These are phyloP conservation scores for Teinopalpus imperialis DNA, from an alignment of 2,888 invertebrate species.

Conservation along the genomic window DNA sequence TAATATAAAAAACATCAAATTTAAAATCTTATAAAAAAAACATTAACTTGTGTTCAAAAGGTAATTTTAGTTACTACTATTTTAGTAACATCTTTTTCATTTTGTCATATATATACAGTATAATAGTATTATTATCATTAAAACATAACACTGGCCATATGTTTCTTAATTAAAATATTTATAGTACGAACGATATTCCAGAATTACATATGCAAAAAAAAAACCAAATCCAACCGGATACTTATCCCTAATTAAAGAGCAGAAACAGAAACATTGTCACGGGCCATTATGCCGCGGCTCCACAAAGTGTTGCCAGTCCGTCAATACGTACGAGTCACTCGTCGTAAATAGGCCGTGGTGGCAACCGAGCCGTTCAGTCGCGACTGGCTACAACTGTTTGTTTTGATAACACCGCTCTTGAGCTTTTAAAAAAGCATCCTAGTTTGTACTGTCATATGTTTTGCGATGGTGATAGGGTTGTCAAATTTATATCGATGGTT, in stretches of 20 bases:
- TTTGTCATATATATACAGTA: no score
- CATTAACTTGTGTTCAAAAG: no score
- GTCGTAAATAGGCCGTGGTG: conserved; percentile 56
- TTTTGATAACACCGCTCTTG: conserved; percentile 53
- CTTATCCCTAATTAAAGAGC: conserved; percentile 74
- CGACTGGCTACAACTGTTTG: conserved; percentile 47
- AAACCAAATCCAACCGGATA: conserved; percentile 44
- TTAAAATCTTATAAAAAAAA: no score
- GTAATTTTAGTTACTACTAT: no score
- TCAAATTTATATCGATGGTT: no score
- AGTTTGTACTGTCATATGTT: conserved; percentile 15
- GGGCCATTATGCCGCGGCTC: conserved; percentile 57
- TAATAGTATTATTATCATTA: no score
- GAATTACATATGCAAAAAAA: conserved; percentile 20
- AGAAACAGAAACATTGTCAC: conserved; percentile 61
- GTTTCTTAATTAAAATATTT: no score
- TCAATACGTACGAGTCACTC: conserved; percentile 37
- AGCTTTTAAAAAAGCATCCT: conserved; percentile 26
- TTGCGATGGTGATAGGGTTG: background rate
- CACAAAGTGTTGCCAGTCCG: conserved; percentile 49
- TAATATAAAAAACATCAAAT: no score
- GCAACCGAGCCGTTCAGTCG: conserved; percentile 64
- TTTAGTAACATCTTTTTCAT: no score
- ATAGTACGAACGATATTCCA: conserved; percentile 7
- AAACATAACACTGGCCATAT: no score